A percentile compares a stretch with the other conserved stretches of the same genome.
phyloP scores from a whole-genome alignment of 2,797 vertebrate species.

The Sarcoramphus papa region DNA sequence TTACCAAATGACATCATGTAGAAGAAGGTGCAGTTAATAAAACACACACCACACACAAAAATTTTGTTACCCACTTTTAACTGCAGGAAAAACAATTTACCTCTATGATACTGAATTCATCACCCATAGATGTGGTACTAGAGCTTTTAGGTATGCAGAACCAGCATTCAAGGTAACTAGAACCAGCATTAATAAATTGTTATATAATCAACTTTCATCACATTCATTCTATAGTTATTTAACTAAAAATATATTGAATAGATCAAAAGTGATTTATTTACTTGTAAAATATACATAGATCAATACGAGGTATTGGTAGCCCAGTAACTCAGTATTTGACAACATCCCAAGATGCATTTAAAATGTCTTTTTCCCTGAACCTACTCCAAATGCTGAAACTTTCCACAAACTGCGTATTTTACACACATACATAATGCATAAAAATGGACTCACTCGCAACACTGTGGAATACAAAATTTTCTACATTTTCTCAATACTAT shows the following conservation, averaged over 20 bases:
- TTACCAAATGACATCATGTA: background rate
- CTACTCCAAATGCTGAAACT: background rate
- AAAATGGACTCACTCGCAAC: fast-evolving
- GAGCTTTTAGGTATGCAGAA: background rate
- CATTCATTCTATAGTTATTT: background rate
- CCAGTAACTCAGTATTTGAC: background rate
- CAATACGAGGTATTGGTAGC: fast-evolving
- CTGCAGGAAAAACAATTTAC: background rate
- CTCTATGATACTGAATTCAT: background rate
- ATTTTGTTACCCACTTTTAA: background rate
- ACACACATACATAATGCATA: fast-evolving
- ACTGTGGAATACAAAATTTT: background rate
- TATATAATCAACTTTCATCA: fast-evolving
- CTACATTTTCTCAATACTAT: background rate
- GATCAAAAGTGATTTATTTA: background rate
- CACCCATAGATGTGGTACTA: background rate
- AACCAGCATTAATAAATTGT: background rate
- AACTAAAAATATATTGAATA: background rate
- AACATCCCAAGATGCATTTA: background rate
- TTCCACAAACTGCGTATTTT: background rate
- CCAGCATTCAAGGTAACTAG: background rate
- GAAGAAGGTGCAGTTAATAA: background rate
- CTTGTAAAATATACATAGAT: background rate
- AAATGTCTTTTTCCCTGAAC: background rate
- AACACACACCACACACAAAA: background rate